These are phyloP conservation scores for Takifugu rubripes DNA, from an alignment of 2,797 vertebrate genomes.

Conservation along the genomic window DNA sequence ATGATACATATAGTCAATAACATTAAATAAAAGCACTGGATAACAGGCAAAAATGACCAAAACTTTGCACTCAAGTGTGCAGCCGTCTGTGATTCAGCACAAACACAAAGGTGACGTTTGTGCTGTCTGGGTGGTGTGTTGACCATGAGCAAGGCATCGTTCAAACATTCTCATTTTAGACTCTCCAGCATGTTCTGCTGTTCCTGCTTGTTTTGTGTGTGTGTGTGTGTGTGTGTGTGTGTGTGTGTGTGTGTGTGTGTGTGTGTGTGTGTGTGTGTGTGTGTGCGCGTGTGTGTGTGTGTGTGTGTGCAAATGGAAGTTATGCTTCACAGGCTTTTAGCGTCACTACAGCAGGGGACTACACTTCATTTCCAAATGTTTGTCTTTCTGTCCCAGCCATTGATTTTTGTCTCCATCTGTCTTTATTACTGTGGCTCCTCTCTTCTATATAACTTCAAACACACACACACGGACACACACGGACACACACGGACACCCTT, in stretches of 20 bases:
- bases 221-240: too few relatives aligned
- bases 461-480: constrained; percentile 12
- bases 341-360: constrained; percentile 8
- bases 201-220: background rate
- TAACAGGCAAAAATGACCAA: too few relatives aligned
- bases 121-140: constrained; percentile 1
- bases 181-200: background rate
- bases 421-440: constrained; percentile 38
- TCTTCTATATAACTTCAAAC: background rate
- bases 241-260: too few relatives aligned
- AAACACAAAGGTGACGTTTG: too few relatives aligned
- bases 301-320: constrained; percentile 1
- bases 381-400: constrained; percentile 36
- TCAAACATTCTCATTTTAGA: background rate
- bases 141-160: background rate
- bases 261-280: too few relatives aligned
- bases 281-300: too few relatives aligned
- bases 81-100: too few relatives aligned
- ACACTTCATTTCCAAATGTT: constrained; percentile 49
- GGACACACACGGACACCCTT: constrained; percentile 9
- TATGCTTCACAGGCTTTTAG: constrained; percentile 16
- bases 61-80: constrained; percentile 15
- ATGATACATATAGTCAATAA: too few relatives aligned
- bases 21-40: too few relatives aligned
- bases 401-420: constrained; percentile 36